Percentiles rank a stretch among this genome's conserved stretches.
Evolutionary conservation across 2,797 vertebrate genomes (phyloP).

Genomic region (Sebastes variabilis): DNA sequence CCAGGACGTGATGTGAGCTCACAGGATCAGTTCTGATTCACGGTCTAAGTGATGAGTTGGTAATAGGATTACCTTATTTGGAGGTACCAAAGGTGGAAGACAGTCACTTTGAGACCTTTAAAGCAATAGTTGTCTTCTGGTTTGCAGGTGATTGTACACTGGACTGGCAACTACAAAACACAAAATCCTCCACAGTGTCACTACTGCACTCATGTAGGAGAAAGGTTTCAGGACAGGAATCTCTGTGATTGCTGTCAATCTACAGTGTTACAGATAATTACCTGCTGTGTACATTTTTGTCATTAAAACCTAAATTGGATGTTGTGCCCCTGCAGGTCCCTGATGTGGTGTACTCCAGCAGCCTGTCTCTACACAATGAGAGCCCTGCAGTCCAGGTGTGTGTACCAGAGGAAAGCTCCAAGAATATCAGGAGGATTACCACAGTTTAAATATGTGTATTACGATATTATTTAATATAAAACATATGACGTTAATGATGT

Average conservation of each 20-base stretch:
- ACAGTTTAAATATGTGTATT: conserved; percentile 61
- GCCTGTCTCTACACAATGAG: conserved; percentile 37
- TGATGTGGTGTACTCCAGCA: conserved; percentile 60
- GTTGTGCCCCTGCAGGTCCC: conserved; percentile 68
- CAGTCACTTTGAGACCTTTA: neutral
- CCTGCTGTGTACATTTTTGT: neutral
- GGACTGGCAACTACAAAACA: neutral
- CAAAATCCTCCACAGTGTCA: neutral
- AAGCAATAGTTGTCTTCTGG: neutral
- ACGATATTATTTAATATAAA: neutral
- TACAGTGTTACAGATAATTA: neutral
- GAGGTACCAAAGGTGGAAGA: neutral
- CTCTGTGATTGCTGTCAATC: neutral
- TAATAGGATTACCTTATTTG: conserved; percentile 3
- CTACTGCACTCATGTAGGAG: neutral
- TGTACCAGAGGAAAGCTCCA: conserved; percentile 16
- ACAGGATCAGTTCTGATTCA: conserved; percentile 27
- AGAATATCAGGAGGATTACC: conserved; percentile 62
- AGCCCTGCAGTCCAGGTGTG: conserved; percentile 13
- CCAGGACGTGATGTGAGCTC: conserved; percentile 9
- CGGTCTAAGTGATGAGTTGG: neutral
- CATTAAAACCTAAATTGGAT: neutral
- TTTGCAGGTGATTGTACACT: neutral
- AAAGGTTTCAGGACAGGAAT: neutral
- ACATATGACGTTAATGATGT: neutral